Percentiles rank a stretch among this genome's conserved stretches.
Evolutionary conservation across 2,888 invertebrate species (phyloP).

Genomic region (Lamellibrachia satsuma): DNA sequence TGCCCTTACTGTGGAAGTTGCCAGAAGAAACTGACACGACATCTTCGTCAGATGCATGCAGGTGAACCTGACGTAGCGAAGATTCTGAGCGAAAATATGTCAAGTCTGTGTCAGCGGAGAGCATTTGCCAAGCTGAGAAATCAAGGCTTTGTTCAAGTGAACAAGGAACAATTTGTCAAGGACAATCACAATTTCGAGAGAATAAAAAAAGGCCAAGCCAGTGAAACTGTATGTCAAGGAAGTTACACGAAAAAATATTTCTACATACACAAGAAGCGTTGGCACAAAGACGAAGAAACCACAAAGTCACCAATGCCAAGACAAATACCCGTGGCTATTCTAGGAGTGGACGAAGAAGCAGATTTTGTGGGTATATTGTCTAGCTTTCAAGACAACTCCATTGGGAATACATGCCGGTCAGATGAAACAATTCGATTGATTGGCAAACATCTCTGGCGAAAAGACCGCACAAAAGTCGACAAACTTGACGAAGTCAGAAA

Average conservation of each 20-base stretch:
- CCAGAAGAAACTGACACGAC: slow-evolving; percentile 8
- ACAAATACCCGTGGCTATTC: not conserved
- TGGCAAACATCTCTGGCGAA: no score
- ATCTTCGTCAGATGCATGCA: not conserved
- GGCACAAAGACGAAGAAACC: not conserved
- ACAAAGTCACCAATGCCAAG: not conserved
- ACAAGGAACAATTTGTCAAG: not conserved
- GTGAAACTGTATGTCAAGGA: not conserved
- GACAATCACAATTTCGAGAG: not conserved
- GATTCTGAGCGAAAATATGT: not conserved
- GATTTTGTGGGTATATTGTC: not conserved
- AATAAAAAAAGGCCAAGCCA: not conserved
- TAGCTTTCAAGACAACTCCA: not conserved
- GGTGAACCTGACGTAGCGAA: not conserved
- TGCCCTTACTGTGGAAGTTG: not conserved
- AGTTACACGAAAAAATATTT: not conserved
- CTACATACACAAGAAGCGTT: not conserved
- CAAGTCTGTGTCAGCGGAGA: not conserved
- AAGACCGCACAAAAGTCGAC: not conserved
- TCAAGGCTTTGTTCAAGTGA: not conserved
- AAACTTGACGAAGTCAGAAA: no score
- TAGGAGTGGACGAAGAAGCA: not conserved
- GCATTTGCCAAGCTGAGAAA: slow-evolving; percentile 14
- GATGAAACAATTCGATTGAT: no score
- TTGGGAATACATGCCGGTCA: no score